Percentiles rank a stretch among this genome's conserved stretches.
Evolutionary conservation across 1,140 invertebrate species (phyloP).

Genomic region (Riptortus pedestris): DNA sequence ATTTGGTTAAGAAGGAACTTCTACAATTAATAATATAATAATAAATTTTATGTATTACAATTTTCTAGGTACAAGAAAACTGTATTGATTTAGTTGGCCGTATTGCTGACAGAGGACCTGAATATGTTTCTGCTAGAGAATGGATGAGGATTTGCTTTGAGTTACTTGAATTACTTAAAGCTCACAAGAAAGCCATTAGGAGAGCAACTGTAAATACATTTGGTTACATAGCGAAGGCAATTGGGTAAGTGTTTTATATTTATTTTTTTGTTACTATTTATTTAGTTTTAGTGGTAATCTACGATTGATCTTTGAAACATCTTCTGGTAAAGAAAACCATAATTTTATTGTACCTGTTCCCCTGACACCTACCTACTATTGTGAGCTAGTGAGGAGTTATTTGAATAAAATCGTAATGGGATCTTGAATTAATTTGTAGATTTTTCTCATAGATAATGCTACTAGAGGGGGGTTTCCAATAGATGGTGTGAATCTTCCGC

Average conservation of each 20-base stretch:
- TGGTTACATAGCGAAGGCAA: constrained; percentile 99
- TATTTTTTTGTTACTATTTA: constrained; percentile 15
- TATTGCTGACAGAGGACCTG: constrained; percentile 97
- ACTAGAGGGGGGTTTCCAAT: too few relatives aligned
- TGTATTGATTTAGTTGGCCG: constrained; percentile 98
- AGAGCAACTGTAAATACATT: constrained; percentile 99
- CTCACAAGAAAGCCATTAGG: constrained; percentile 97
- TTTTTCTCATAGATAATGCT: too few relatives aligned
- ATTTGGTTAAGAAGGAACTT: too few relatives aligned
- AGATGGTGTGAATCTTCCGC: too few relatives aligned
- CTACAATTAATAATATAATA: too few relatives aligned
- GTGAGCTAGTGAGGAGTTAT: too few relatives aligned
- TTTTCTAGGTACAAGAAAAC: constrained; percentile 90
- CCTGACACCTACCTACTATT: too few relatives aligned
- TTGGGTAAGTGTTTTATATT: constrained; percentile 51
- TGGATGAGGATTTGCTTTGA: constrained; percentile 99
- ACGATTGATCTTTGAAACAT: too few relatives aligned
- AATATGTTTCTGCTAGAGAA: constrained; percentile 96
- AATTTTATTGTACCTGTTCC: background rate
- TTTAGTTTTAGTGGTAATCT: constrained; percentile 10
- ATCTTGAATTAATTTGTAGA: too few relatives aligned
- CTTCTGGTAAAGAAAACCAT: constrained; percentile 7
- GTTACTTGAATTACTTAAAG: constrained; percentile 92
- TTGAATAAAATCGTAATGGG: too few relatives aligned
- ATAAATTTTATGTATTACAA: too few relatives aligned